phyloP scores from a whole-genome alignment of 2,888 invertebrate genomes.

The Arctia plantaginis region DNA sequence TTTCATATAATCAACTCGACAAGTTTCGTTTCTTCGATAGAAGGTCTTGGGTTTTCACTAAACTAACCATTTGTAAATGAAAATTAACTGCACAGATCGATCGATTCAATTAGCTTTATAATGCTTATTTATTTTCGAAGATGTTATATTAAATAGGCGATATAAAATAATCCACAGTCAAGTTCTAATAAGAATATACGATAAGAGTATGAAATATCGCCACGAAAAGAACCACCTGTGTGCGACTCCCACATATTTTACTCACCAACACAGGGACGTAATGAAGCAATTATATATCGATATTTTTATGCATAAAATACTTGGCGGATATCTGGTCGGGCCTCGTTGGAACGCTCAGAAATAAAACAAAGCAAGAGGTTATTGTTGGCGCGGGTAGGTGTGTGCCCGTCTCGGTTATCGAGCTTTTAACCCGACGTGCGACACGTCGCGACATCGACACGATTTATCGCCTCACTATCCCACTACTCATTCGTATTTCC shows the following conservation, averaged over 20 bases:
- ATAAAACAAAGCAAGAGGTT: slow-evolving; percentile 83
- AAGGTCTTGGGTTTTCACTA: slow-evolving; percentile 28
- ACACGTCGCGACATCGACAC: slow-evolving; percentile 83
- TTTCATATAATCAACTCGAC: slow-evolving; percentile 45
- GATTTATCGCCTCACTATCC: slow-evolving; percentile 85
- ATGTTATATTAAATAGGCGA: slow-evolving; percentile 42
- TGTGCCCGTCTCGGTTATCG: slow-evolving; percentile 84
- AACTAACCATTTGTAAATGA: slow-evolving; percentile 25
- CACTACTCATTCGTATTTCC: slow-evolving; percentile 84
- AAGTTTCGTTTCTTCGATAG: slow-evolving; percentile 37
- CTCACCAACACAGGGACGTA: slow-evolving; percentile 85
- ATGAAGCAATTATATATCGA: slow-evolving; percentile 87
- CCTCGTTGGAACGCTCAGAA: slow-evolving; percentile 73
- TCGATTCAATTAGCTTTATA: slow-evolving; percentile 32
- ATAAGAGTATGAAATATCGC: slow-evolving; percentile 33
- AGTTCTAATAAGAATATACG: slow-evolving; percentile 34
- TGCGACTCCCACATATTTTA: slow-evolving; percentile 85
- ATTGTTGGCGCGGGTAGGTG: slow-evolving; percentile 85
- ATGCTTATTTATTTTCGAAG: slow-evolving; percentile 22
- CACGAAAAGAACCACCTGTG: slow-evolving; percentile 73
- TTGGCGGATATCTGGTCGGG: slow-evolving; percentile 82
- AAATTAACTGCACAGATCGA: slow-evolving; percentile 37
- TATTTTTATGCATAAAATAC: slow-evolving; percentile 87
- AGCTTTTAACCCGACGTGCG: slow-evolving; percentile 86
- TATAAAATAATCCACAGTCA: slow-evolving; percentile 33